These are phyloP conservation scores for Strix aluco DNA, from an alignment of 2,113 vertebrate genomes.

Conservation along the genomic window DNA sequence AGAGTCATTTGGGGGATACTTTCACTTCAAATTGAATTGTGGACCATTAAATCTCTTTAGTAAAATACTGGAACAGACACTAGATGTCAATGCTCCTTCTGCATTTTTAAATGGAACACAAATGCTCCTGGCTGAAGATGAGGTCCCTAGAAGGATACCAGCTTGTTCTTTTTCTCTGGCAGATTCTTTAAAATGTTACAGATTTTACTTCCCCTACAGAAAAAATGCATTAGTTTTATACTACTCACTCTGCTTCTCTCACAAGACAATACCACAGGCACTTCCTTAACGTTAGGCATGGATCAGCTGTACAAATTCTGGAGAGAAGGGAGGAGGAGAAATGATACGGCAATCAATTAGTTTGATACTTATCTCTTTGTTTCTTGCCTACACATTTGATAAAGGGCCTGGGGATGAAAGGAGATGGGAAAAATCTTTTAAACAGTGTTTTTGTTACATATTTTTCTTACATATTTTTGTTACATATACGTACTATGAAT, in stretches of 20 bases:
- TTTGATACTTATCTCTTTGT: not conserved
- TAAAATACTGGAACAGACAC: slow-evolving; percentile 66
- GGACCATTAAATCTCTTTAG: slow-evolving; percentile 74
- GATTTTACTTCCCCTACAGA: slow-evolving; percentile 62
- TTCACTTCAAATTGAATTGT: slow-evolving; percentile 79
- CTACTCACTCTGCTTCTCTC: not conserved
- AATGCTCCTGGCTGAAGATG: not conserved
- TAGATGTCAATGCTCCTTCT: slow-evolving; percentile 43
- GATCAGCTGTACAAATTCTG: not conserved
- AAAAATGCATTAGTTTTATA: slow-evolving; percentile 32
- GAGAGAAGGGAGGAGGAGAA: not conserved
- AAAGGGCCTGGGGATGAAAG: not conserved
- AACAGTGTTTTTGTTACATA: not conserved
- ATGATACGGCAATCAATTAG: not conserved
- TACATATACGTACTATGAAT: not conserved
- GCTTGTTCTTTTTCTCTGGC: not conserved
- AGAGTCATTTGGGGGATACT: slow-evolving; percentile 71
- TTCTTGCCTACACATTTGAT: not conserved
- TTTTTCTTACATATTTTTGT: not conserved
- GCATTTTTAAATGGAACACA: slow-evolving; percentile 70
- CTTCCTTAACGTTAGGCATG: not conserved
- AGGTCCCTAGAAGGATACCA: slow-evolving; percentile 5
- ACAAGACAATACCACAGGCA: not conserved
- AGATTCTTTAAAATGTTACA: slow-evolving; percentile 62
- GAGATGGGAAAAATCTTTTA: not conserved